Percentiles rank a stretch among this genome's conserved stretches.
phyloP scores from a whole-genome alignment of 1,140 invertebrate genomes.

The Drosophila pandora region DNA sequence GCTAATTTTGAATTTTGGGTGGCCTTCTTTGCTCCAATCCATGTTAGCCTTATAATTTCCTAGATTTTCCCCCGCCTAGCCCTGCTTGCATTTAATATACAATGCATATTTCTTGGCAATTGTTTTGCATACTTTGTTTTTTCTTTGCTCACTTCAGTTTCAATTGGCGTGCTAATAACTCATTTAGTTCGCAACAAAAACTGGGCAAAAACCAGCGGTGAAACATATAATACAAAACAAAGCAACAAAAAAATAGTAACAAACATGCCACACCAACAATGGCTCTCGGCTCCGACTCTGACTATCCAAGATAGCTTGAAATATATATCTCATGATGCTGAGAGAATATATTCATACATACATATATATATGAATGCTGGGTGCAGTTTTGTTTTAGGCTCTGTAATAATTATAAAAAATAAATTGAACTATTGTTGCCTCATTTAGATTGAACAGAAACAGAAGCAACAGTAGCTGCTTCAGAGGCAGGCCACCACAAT shows the following conservation, averaged over 20 bases:
- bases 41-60: constrained; percentile 41
- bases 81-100: constrained; percentile 12
- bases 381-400: constrained; percentile 46
- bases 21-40: constrained; percentile 37
- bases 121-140: constrained; percentile 45
- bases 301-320: constrained; percentile 28
- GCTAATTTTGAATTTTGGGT: constrained; percentile 41
- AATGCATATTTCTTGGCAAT: constrained; percentile 52
- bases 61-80: constrained; percentile 40
- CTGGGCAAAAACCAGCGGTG: constrained; percentile 17
- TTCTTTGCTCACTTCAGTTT: constrained; percentile 59
- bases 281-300: constrained; percentile 1
- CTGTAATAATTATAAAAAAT: constrained; percentile 81
- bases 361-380: constrained; percentile 22
- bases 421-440: constrained; percentile 81
- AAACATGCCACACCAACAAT: constrained; percentile 64
- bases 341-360: constrained; percentile 50
- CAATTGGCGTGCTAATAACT: constrained; percentile 82
- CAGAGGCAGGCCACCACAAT: constrained; percentile 35
- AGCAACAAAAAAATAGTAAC: constrained; percentile 38
- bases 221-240: constrained; percentile 32
- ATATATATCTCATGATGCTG: constrained; percentile 57
- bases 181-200: constrained; percentile 78
- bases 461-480: neutral
- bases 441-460: constrained; percentile 61